Evolutionary conservation across 2,113 vertebrate species (phyloP).

Genomic region (Brachionichthys hirsutus): DNA sequence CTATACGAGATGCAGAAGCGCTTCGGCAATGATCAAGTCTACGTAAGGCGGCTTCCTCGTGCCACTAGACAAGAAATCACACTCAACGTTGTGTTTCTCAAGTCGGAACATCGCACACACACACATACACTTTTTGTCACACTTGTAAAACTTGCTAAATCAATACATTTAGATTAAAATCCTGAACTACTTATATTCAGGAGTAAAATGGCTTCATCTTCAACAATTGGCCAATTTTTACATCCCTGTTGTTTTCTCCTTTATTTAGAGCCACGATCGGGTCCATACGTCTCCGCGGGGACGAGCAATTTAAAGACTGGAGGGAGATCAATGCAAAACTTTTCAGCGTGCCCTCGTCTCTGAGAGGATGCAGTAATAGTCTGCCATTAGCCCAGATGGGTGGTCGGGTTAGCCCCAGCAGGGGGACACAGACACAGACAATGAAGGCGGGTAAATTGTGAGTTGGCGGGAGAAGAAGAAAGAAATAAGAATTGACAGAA

Average conservation of each 20-base stretch:
- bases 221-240: slow-evolving; percentile 29
- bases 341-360: slow-evolving; percentile 17
- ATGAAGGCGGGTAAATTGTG: slow-evolving; percentile 5
- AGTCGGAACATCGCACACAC: background rate
- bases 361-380: slow-evolving; percentile 48
- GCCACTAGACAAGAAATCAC: slow-evolving; percentile 5
- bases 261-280: slow-evolving; percentile 24
- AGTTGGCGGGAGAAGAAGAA: slow-evolving; percentile 37
- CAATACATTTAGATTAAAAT: slow-evolving; percentile 40
- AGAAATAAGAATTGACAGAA: slow-evolving; percentile 22
- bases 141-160: slow-evolving; percentile 39
- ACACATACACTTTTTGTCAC: background rate
- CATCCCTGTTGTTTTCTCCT: slow-evolving; percentile 24
- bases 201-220: slow-evolving; percentile 40
- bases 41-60: slow-evolving; percentile 78
- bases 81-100: background rate
- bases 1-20: slow-evolving; percentile 99
- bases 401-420: slow-evolving; percentile 37
- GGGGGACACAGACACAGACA: slow-evolving; percentile 21
- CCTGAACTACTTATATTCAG: slow-evolving; percentile 33
- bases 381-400: slow-evolving; percentile 59
- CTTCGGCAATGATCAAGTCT: slow-evolving; percentile 93
- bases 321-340: slow-evolving; percentile 61
- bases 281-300: slow-evolving; percentile 18
- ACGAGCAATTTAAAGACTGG: slow-evolving; percentile 44